These are phyloP conservation scores for Ivindomyrus marchei DNA, from an alignment of 2,113 vertebrate genomes.

Conservation along the genomic window DNA sequence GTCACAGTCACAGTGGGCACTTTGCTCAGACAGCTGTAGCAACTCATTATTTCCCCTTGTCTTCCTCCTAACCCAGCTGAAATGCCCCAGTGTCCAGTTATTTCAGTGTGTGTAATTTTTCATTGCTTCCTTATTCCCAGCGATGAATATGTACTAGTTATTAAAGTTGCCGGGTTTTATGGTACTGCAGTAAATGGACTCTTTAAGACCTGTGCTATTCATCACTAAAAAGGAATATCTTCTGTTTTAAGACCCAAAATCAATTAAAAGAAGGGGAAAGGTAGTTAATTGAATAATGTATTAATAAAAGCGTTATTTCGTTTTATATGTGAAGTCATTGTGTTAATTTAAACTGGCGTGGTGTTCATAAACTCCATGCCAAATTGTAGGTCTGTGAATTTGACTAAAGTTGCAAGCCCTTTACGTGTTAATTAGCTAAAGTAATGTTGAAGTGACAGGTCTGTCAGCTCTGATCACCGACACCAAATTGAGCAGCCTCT, in stretches of 20 bases:
- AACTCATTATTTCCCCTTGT: background rate
- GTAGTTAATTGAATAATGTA: background rate
- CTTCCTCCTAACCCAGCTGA: background rate
- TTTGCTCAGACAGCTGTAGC: constrained; percentile 2
- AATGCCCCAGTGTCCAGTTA: background rate
- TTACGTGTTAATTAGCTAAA: background rate
- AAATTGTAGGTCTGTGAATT: background rate
- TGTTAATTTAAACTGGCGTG: background rate
- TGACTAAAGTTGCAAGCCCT: background rate
- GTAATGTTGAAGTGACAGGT: background rate
- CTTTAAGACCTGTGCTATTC: background rate
- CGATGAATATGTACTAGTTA: background rate
- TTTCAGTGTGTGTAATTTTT: background rate
- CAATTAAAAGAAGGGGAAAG: background rate
- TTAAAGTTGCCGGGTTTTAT: background rate
- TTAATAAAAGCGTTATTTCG: background rate
- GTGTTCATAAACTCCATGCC: background rate
- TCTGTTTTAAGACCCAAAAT: background rate
- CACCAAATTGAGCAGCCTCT: background rate
- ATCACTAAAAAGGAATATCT: background rate
- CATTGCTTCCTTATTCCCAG: background rate
- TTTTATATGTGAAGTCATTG: background rate
- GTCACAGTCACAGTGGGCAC: background rate
- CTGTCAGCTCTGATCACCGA: background rate
- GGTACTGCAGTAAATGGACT: background rate